Evolutionary conservation across 2,113 vertebrate species (phyloP), one percentile per base, ranked within the genome.

Genomic region (Gasterosteus nipponicus): DNA sequence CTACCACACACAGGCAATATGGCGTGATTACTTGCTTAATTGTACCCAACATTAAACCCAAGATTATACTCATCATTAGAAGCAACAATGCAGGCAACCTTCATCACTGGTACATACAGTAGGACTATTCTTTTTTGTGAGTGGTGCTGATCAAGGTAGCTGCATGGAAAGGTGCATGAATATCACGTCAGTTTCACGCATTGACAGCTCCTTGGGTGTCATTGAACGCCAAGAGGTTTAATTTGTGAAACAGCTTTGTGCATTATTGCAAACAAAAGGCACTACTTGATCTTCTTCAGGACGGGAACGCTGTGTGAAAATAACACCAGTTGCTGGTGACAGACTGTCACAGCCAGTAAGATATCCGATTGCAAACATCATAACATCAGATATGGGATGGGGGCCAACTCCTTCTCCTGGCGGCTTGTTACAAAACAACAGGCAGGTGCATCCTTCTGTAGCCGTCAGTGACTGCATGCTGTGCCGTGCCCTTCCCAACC

Each of bases 321-420:
- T 61, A 44, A 31, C 65, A 38, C 2, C 29, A 56, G 12, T 69
- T 78, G 75, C 16, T 63, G 59, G 29, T 46, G 35, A 80, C 41
- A 53, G 35, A 5, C 9, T 38, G 39, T 61, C 42, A 57, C 60
- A 42, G 41, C 64, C 19, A 0, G 57, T 0, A 19, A 53, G 41
- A 59, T 71, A 19, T 71, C 66, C 58, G 14, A 16, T 62, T 71
- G 35, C 66, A 73, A 42, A 64, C 29, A 29, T 35, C 11, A 44
- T 44, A 64, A 26, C 22, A 26, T 80, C 39, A 59, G 64, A 69
- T 57, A 33, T 16, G 3, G 51, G 54, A 60, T 3, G 1, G 5
- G 29, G 22, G 22, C 60, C 16, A 38, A 68, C 39, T 60, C 73
- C 38, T 7, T n/a, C 47, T 70, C 66, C 33, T 4, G 14, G 35